Evolutionary conservation across 2,888 invertebrate species (phyloP), one percentile per base, ranked within the genome.

Genomic region (Anoncus sp.): DNA sequence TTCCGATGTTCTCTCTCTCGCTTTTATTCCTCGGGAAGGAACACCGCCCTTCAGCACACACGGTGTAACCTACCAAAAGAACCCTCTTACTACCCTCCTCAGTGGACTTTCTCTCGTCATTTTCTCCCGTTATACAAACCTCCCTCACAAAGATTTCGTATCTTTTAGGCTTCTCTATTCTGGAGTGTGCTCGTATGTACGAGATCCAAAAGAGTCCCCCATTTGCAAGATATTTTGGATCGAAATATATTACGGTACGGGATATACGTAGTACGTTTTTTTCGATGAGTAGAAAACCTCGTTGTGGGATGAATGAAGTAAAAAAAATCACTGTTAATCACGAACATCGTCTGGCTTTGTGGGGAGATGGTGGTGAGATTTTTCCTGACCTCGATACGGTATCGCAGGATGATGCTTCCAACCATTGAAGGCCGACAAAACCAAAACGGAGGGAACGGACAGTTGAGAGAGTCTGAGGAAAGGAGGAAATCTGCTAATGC

Each of bases 401-500:
- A 24, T 31, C 16, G 5, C 31, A 6, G 18, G 31, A 55, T n/a
- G n/a, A n/a, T 16, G 27, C 12, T 5, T 47, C 10, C 27, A 24
- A n/a, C 16, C n/a, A 43, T 24, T 10, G 14, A 12, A 4, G 2
- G 38, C 9, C 45, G 45, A 24, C 7, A 35, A 18, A n/a, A 14
- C 47, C 12, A 9, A 10, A 45, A 16, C 20, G 38, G 31, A 71
- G 55, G 40, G 45, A 45, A 45, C 16, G 43, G 20, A 43, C 27
- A 18, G 20, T 55, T 40, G 45, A 67, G 62, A 57, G 35, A 55
- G 20, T 31, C 60, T 38, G 40, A 22, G n/a, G 53, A 20, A 38
- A 38, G 43, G 40, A 57, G 35, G 45, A 69, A 60, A 74, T 62
- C 63, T 67, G 70, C 66, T 77, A 75, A 82, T 79, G 77, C 73